Conservation (phyloP, 2,888 invertebrate species). For the Megaustenia siamemsis region DNA sequence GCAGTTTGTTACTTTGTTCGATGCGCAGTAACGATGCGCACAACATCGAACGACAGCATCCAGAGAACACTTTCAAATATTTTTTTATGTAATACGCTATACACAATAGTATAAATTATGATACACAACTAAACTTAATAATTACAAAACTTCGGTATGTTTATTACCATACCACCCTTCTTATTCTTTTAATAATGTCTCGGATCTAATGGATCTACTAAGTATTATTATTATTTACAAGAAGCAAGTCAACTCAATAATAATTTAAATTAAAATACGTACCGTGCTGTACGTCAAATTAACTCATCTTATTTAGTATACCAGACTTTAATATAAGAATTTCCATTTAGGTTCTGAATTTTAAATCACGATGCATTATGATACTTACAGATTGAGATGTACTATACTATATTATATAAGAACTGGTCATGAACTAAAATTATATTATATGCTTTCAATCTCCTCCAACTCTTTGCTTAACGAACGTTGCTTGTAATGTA, state of each 20-base stretch:
- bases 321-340: not conserved
- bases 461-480: conserved; percentile 6
- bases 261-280: too few species aligned
- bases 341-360: not conserved
- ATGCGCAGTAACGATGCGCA: conserved; percentile 49
- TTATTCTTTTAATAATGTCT: not conserved
- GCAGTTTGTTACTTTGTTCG: conserved; percentile 43
- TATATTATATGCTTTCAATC: conserved; percentile 1
- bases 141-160: not conserved
- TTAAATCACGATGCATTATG: not conserved
- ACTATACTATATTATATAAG: not conserved
- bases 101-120: not conserved
- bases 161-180: not conserved
- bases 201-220: too few species aligned
- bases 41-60: not conserved
- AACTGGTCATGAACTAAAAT: not conserved
- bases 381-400: conserved; percentile 21
- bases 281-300: too few species aligned
- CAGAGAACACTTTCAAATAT: not conserved
- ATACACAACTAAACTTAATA: not conserved
- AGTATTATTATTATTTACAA: too few species aligned
- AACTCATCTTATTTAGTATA: too few species aligned
- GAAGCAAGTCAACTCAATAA: too few species aligned
- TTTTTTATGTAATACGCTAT: not conserved
- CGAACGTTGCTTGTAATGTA: conserved; percentile 19